Evolutionary conservation across 1,140 invertebrate species (phyloP).

Genomic region (Pemphigus obesinymphae): DNA sequence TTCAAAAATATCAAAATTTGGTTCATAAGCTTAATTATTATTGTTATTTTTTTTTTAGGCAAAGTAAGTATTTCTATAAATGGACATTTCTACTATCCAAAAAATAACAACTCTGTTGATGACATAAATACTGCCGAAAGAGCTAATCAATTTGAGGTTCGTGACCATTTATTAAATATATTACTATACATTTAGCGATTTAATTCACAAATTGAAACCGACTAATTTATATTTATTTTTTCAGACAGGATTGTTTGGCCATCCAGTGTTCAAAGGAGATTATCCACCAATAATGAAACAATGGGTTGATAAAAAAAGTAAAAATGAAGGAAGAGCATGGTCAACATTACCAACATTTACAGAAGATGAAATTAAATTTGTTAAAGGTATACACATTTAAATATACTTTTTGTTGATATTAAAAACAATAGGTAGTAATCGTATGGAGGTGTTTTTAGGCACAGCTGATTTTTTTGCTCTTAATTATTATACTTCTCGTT

Average conservation of each 20-base stretch:
- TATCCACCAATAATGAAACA: conserved; percentile 60
- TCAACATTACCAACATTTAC: conserved; percentile 62
- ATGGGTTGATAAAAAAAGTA: conserved; percentile 56
- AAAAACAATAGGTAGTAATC: no score
- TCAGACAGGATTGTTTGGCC: conserved; percentile 56
- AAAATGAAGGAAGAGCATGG: conserved; percentile 54
- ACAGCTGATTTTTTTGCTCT: conserved; percentile 61
- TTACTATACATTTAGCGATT: no score
- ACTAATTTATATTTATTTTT: no score
- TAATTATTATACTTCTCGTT: conserved; percentile 57
- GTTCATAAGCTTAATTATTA: no score
- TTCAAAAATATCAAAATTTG: no score
- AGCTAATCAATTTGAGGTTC: conserved; percentile 52
- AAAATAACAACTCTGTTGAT: conserved; percentile 48
- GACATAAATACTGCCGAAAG: conserved; percentile 54
- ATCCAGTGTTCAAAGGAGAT: conserved; percentile 62
- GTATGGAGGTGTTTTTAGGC: conserved; percentile 46
- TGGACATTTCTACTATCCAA: conserved; percentile 53
- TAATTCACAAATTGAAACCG: no score
- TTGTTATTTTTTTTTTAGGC: conserved; percentile 48
- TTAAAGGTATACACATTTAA: conserved; percentile 54
- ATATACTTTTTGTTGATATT: no score
- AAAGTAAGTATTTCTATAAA: conserved; percentile 55
- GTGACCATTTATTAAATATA: no score
- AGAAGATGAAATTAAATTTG: conserved; percentile 55